Evolutionary conservation across 2,888 invertebrate genomes (phyloP).

Genomic region (Osedax frankpressi): DNA sequence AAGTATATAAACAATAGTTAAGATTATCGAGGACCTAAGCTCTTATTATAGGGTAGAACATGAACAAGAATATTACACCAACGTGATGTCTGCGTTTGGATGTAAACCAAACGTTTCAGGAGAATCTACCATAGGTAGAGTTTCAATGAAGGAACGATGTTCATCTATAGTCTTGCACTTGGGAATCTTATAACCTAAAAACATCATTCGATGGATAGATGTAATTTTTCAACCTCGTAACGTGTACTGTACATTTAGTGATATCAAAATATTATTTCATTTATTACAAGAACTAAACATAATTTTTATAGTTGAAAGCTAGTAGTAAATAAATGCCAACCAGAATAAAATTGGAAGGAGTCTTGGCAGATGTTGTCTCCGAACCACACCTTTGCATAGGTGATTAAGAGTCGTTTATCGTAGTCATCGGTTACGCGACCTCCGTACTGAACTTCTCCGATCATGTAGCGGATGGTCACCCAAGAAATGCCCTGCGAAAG

Average conservation of each 20-base stretch:
- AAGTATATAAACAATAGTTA: background rate
- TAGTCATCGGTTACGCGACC: slow-evolving; percentile 93
- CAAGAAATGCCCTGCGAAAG: slow-evolving; percentile 68
- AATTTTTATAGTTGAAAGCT: too few species aligned
- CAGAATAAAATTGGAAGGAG: slow-evolving; percentile 82
- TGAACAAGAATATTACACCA: slow-evolving; percentile 32
- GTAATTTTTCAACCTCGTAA: background rate
- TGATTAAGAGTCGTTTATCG: slow-evolving; percentile 78
- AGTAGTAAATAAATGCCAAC: slow-evolving; percentile 42
- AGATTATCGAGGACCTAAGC: background rate
- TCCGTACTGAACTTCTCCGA: slow-evolving; percentile 72
- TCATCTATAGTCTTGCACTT: slow-evolving; percentile 54
- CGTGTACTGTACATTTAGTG: too few species aligned
- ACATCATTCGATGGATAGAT: background rate
- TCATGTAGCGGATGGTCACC: slow-evolving; percentile 93
- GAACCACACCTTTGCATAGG: slow-evolving; percentile 84
- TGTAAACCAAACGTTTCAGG: slow-evolving; percentile 95
- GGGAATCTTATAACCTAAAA: slow-evolving; percentile 65
- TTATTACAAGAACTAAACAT: too few species aligned
- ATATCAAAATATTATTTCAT: too few species aligned
- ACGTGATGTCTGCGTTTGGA: slow-evolving; percentile 88
- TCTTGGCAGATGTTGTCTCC: slow-evolving; percentile 73
- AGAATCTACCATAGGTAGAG: slow-evolving; percentile 59
- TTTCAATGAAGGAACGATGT: slow-evolving; percentile 68
- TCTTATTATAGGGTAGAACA: background rate